A percentile compares a stretch with the other conserved stretches of the same genome.
Conservation (phyloP, 2,888 invertebrate genomes). For the Eurytoma californica region DNA sequence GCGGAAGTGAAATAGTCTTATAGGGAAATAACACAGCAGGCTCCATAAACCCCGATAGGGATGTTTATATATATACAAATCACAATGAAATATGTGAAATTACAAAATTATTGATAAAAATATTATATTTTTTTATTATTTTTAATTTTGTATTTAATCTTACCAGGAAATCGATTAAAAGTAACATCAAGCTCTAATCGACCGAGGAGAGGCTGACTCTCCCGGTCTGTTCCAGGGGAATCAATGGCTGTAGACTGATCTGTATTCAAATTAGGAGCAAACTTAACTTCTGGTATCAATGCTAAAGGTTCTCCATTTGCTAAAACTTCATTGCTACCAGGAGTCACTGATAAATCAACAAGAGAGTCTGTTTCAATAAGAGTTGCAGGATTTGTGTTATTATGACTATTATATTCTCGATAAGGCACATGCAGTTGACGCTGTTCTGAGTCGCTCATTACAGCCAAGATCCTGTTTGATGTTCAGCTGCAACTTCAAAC, state of each 20-base stretch:
- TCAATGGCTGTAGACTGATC: constrained; percentile 85
- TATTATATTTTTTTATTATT: not conserved
- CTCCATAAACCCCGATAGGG: too few relatives aligned
- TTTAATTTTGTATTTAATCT: constrained; percentile 31
- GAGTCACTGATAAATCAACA: constrained; percentile 68
- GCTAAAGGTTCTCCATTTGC: constrained; percentile 62
- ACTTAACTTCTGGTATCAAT: constrained; percentile 85
- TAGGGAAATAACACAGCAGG: too few relatives aligned
- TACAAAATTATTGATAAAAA: too few relatives aligned
- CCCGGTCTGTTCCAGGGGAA: constrained; percentile 89
- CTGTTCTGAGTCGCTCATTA: constrained; percentile 75
- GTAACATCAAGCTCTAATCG: constrained; percentile 85
- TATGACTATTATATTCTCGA: constrained; percentile 73
- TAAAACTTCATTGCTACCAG: constrained; percentile 57
- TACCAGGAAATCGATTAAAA: constrained; percentile 92
- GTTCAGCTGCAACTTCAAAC: constrained; percentile 41
- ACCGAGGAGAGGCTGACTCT: constrained; percentile 95
- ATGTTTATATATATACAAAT: too few relatives aligned
- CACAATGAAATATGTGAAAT: too few relatives aligned
- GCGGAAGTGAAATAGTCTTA: too few relatives aligned
- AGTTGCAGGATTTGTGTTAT: constrained; percentile 66
- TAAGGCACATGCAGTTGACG: constrained; percentile 74
- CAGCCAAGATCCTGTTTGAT: constrained; percentile 61
- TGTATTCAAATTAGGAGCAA: constrained; percentile 75
- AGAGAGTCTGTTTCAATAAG: constrained; percentile 70